A percentile compares a stretch with the other conserved stretches of the same genome.
These are phyloP conservation scores for Glaucopsyche alexis DNA, from an alignment of 2,888 invertebrate species.

Conservation along the genomic window DNA sequence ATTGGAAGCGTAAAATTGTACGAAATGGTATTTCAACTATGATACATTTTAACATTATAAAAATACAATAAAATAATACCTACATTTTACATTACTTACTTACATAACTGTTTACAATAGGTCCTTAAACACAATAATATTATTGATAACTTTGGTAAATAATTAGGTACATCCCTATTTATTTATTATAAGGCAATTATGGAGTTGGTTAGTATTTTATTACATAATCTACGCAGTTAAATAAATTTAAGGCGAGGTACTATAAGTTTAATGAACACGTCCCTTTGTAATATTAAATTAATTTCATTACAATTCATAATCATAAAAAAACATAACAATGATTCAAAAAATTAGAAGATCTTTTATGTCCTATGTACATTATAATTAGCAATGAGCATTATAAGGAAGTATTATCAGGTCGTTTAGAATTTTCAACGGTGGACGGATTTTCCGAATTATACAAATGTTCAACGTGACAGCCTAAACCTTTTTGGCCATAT, in stretches of 20 bases:
- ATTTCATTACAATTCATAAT: background rate
- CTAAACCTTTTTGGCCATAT: conserved; percentile 52
- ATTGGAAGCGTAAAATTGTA: conserved; percentile 19
- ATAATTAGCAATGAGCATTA: conserved; percentile 1
- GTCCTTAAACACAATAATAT: no score
- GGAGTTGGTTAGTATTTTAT: background rate
- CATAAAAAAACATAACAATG: background rate
- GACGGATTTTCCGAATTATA: conserved; percentile 22
- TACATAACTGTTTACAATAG: background rate
- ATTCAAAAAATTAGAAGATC: background rate
- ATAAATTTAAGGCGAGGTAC: conserved; percentile 3
- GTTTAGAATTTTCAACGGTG: conserved; percentile 4
- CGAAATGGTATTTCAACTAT: conserved; percentile 1
- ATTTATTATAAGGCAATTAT: conserved; percentile 1
- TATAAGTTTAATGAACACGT: background rate
- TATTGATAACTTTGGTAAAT: conserved; percentile 12
- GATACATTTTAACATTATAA: background rate
- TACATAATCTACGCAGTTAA: background rate
- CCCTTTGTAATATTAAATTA: background rate
- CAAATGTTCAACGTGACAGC: background rate
- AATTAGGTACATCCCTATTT: conserved; percentile 6
- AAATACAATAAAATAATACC: background rate
- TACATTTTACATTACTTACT: background rate
- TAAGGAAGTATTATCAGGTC: conserved; percentile 6
- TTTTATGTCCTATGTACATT: background rate